These are phyloP conservation scores for Kryphioiulus occultus DNA, from an alignment of 2,888 invertebrate genomes.

Conservation along the genomic window DNA sequence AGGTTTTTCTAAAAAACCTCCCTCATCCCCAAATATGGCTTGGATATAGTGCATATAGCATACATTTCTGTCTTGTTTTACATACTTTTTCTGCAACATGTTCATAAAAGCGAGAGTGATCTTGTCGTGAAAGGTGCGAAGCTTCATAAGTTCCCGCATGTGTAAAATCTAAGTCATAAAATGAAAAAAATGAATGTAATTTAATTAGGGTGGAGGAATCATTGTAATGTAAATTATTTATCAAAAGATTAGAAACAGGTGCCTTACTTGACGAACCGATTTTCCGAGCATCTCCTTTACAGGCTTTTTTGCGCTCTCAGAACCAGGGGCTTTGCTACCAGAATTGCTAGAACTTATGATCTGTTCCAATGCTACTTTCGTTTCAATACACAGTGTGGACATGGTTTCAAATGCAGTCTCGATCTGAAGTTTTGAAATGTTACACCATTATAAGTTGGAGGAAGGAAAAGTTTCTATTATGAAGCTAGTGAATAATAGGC, in stretches of 20 bases:
- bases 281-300: slow-evolving; percentile 63
- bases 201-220: no score
- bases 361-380: slow-evolving; percentile 70
- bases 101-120: slow-evolving; percentile 67
- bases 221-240: not conserved
- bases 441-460: not conserved
- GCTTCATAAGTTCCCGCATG: slow-evolving; percentile 67
- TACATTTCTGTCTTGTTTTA: slow-evolving; percentile 46
- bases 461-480: not conserved
- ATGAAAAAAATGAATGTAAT: not conserved
- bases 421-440: slow-evolving; percentile 63
- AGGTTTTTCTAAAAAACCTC: not conserved
- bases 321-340: slow-evolving; percentile 55
- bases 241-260: not conserved
- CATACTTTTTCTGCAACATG: slow-evolving; percentile 69
- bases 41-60: not conserved
- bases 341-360: slow-evolving; percentile 65
- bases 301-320: slow-evolving; percentile 59
- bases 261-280: slow-evolving; percentile 63
- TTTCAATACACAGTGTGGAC: slow-evolving; percentile 69
- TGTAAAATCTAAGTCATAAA: slow-evolving; percentile 63
- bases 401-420: slow-evolving; percentile 70
- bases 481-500: not conserved
- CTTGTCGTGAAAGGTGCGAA: slow-evolving; percentile 68
- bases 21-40: not conserved